Base-by-base conservation (phyloP, 2,797 vertebrate genomes). In the Pseudochirops cupreus region DNA sequence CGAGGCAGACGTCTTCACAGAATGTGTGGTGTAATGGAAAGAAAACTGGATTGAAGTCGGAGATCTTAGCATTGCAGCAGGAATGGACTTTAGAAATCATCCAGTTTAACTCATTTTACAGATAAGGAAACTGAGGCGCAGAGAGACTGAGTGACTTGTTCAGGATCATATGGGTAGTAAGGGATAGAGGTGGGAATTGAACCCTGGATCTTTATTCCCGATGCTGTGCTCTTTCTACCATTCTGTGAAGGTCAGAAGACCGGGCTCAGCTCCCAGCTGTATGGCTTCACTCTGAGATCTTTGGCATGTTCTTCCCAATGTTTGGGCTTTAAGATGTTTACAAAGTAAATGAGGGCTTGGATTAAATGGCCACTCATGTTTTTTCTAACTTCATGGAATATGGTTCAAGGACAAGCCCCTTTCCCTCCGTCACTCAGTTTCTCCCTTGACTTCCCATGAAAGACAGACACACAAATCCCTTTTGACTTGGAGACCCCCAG, bases 31-130 rank as follows among this genome's bases (percentile, higher is more conserved):
- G 9, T 82, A 31, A 82, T 82, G 74, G 39, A 67, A 46, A 82
- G 39, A 82, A 46, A n/a, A 74, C 67, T 39, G n/a, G n/a, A 74
- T n/a, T 74, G 24, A 39, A 39, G n/a, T 46, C 3, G 9, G 39
- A 21, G 21, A 82, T 46, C 74, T 46, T 26, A 82, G 39, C 11
- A 82, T 26, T 46, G n/a, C 9, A 82, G 21, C 9, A 46, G 74
- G 18, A 46, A 31, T 26, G 21, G 21, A 82, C 74, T 46, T 46
- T 24, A 46, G n/a, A 82, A 39, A 24, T 82, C 74, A 82, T 46
- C 39, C 21, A 82, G 74, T 82, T 18, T 9, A 91, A n/a, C 53
- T 18, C 50, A 50, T 92, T 93, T 94, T 92, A 92, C 87, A 93
- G 90, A 28, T 50, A 92, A 92, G 91, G 55, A 93, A 90, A 93